These are phyloP conservation scores for Danio tinwini DNA, from an alignment of 2,797 vertebrate species.

Conservation along the genomic window DNA sequence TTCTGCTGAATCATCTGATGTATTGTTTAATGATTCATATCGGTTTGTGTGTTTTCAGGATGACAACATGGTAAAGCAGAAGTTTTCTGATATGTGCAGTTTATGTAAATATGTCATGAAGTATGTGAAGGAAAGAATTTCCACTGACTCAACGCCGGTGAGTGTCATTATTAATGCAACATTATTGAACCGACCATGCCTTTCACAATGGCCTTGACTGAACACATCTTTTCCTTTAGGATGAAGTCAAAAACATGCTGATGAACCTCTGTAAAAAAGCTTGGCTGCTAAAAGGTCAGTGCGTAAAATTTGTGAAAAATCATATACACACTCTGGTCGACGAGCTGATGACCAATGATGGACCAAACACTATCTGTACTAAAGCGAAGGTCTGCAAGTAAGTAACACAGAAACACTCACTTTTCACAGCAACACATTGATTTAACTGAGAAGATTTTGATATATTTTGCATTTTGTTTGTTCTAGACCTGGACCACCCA, in stretches of 20 bases:
- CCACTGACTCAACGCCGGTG: neutral
- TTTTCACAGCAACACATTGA: no score
- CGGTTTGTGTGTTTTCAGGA: neutral
- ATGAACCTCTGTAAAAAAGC: conserved; percentile 22
- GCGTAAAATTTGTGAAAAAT: conserved; percentile 49
- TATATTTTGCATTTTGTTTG: neutral
- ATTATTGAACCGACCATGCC: neutral
- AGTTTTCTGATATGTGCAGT: conserved; percentile 50
- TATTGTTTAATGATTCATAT: neutral
- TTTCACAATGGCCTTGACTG: neutral
- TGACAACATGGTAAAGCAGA: neutral
- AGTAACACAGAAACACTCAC: neutral
- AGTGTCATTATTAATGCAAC: neutral
- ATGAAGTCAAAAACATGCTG: conserved; percentile 19
- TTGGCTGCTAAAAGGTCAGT: neutral
- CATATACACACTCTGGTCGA: conserved; percentile 52
- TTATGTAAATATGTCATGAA: conserved; percentile 59
- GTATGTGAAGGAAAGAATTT: conserved; percentile 25
- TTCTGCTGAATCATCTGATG: neutral
- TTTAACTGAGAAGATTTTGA: neutral
- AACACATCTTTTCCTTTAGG: conserved; percentile 43
- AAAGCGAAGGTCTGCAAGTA: conserved; percentile 18
- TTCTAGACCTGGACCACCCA: neutral
- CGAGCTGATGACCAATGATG: conserved; percentile 63
- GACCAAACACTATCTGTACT: conserved; percentile 49